Base-by-base conservation (phyloP, 1,140 invertebrate genomes). In the Brachionus koreanus region DNA sequence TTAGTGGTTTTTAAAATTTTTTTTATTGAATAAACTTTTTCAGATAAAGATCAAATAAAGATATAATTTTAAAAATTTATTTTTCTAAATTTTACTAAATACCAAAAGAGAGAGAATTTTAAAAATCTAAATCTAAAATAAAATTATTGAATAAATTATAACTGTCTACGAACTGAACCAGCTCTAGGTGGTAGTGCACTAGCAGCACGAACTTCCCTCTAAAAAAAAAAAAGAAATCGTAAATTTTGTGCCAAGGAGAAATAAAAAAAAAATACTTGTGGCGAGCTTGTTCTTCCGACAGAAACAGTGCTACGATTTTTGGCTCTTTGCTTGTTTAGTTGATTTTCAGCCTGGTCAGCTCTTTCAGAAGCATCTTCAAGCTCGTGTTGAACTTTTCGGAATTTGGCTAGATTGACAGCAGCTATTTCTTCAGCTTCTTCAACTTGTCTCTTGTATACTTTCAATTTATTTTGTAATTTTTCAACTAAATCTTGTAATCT, bases 391-490 rank as follows among this genome's bases (percentile, higher is more conserved):
- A 96, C 95, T 90, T 98, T 98, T 88, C 97, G 94, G 94, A 97
- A 99, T 91, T 99, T 99, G 89, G 96, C 96, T 89, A 98, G 93
- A 91, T 98, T 98, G 85, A 98, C 92, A 87, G 95, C 96, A 86
- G 96, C 96, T 87, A 98, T 96, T 90, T 98, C 96, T 91, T 98
- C 96, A 84, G 96, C 96, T 89, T 98, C 97, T 88, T 98, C 97
- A 87, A 98, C 97, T 91, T 98, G 96, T 90, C 95, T 94, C 93
- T 98, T 98, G 93, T 98, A 98, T 84, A 94, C 95, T 92, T 98
- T 98, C 91, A 98, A 97, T 92, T 98, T 99, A 90, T 96, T 93
- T 91, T 98, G 96, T 75, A 98, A 92, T 92, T 98, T 98, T 91
- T 98, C 97, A 85, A 98, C 95, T 84, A 98, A 92, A 90, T 98